Base-by-base conservation (phyloP, 2,113 vertebrate genomes). In the Chloebia gouldiae region DNA sequence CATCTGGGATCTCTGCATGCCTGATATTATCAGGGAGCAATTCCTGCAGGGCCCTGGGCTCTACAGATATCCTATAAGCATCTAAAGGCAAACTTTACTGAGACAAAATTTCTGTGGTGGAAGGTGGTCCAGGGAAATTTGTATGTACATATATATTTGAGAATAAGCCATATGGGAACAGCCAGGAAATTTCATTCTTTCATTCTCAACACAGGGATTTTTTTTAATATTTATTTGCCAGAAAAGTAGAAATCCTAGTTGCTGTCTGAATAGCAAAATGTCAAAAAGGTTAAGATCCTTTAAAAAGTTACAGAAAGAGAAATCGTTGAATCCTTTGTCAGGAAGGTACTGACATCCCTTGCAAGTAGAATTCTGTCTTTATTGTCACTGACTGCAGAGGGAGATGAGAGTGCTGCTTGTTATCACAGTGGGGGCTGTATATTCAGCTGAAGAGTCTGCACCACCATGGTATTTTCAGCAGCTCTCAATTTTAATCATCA, bases 381-480 rank as follows among this genome's bases (percentile, higher is more conserved):
- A 57, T 44, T 73, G 72, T 90, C 76, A n/a, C 30, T 64, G 47
- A 39, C 68, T 77, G 56, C 50, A 66, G 73, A 83, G 42, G 63
- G 61, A 73, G 73, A 89, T 21, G 75, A 77, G 61, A 59, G 30
- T 28, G 40, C 54, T 81, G 63, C 76, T 69, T 40, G 20, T 77
- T 39, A 13, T 44, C 50, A 37, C 66, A 80, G 89, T 0, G 3
- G 70, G 81, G 69, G 63, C 71, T 83, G 30, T 19, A 10, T 25
- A 4, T 76, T 83, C 88, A 82, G 70, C 31, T 81, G 69, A 91
- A 86, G 76, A 64, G 31, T 49, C 57, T 81, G 69, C 49, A 53
- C 95, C 81, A 69, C 96, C 65, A 64, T 76, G 89, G 86, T 53
- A 75, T 91, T 92, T 87, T 87, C 68, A 85, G 31, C 64, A 61